These are phyloP conservation scores for Bubo blakistoni DNA, from an alignment of 2,113 vertebrate genomes.

Conservation along the genomic window DNA sequence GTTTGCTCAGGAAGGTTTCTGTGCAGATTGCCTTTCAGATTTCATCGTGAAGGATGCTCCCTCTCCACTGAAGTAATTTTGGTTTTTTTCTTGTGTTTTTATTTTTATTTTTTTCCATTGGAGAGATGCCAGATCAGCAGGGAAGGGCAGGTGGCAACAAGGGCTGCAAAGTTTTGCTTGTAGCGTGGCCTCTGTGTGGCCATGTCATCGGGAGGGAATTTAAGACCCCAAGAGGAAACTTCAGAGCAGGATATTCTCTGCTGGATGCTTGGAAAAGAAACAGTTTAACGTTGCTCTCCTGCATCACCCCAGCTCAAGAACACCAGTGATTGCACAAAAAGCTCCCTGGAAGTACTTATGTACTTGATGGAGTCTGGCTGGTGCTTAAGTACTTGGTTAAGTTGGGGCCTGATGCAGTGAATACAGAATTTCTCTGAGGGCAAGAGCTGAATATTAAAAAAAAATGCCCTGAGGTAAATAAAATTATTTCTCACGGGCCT, in stretches of 20 bases:
- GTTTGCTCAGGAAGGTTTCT: not conserved
- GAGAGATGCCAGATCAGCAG: not conserved
- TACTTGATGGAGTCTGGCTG: not conserved
- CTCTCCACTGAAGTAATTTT: not conserved
- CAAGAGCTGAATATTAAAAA: not conserved
- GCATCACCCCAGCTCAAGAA: too few species aligned
- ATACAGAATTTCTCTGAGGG: not conserved
- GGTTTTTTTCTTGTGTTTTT: too few species aligned
- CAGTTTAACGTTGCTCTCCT: rapidly evolving
- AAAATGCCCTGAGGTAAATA: not conserved
- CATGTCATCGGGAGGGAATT: rapidly evolving
- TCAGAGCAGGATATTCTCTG: not conserved
- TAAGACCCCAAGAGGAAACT: not conserved
- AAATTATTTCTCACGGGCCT: not conserved
- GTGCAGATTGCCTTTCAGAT: not conserved
- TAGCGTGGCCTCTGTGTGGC: too few species aligned
- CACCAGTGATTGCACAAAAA: rapidly evolving
- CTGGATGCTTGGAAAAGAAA: rapidly evolving
- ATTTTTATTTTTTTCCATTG: too few species aligned
- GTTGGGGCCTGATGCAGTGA: not conserved
- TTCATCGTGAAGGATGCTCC: rapidly evolving
- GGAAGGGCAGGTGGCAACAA: not conserved
- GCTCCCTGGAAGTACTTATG: not conserved
- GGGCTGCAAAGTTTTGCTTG: not conserved
- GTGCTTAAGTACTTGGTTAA: not conserved